Conservation (phyloP, 2,797 vertebrate species). For the Alfaro cultratus region DNA sequence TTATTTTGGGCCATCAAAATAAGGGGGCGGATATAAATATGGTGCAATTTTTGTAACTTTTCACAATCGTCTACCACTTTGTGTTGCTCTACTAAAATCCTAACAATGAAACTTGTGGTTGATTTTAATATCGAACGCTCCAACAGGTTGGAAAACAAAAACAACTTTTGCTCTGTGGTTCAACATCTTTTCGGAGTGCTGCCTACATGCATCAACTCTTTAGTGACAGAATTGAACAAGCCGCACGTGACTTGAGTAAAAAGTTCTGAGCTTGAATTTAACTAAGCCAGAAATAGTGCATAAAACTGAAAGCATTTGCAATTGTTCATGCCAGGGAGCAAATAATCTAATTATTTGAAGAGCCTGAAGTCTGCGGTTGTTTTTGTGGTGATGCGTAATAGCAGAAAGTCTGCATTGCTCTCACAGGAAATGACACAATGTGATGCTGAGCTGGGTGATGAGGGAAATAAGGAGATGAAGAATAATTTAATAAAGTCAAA, state of each 20-base stretch:
- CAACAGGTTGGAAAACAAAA: not conserved
- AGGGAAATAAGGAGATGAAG: slow-evolving; percentile 1
- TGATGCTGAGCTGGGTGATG: not conserved
- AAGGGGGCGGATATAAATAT: not conserved
- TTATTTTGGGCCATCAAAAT: not conserved
- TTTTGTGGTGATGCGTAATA: not conserved
- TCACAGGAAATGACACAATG: not conserved
- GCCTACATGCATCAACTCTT: not conserved
- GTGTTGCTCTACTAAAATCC: not conserved
- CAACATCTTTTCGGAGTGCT: not conserved
- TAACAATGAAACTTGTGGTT: not conserved
- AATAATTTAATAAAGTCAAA: not conserved
- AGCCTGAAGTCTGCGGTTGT: not conserved
- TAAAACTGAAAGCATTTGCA: not conserved
- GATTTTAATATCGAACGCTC: not conserved
- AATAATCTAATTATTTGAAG: not conserved
- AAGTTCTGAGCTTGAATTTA: not conserved
- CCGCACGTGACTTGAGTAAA: not conserved
- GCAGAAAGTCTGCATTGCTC: not conserved
- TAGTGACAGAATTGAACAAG: not conserved
- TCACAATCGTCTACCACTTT: not conserved
- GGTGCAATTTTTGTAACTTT: not conserved
- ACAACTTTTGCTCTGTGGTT: not conserved
- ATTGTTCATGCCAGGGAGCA: not conserved
- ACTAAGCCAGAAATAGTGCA: not conserved